Percentiles rank a stretch among this genome's conserved stretches.
Conservation (phyloP, 1,140 invertebrate species). For the Thereuonema tuberculata region DNA sequence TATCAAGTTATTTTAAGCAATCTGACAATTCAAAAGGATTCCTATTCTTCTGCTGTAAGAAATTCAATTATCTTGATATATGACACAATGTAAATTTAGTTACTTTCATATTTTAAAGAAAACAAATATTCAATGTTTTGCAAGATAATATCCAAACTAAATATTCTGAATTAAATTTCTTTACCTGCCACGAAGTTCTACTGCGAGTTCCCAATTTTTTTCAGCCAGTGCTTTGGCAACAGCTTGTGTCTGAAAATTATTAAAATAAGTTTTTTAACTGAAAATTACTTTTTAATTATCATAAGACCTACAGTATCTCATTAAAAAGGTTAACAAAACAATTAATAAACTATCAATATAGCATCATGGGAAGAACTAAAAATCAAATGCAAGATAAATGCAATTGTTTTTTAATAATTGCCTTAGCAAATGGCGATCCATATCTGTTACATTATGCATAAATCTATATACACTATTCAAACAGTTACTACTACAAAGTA, state of each 20-base stretch:
- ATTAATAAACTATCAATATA: not conserved
- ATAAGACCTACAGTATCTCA: not conserved
- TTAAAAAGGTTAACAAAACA: not conserved
- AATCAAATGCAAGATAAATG: not conserved
- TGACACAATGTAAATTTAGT: not conserved
- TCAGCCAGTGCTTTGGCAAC: conserved; percentile 82
- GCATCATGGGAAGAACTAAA: not conserved
- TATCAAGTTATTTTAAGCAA: too few species aligned
- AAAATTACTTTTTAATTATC: not conserved
- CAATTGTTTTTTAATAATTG: too few species aligned
- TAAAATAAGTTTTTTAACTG: not conserved
- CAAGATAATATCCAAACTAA: conserved; percentile 15
- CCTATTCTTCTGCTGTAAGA: too few species aligned
- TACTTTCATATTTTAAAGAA: too few species aligned
- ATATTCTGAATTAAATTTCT: not conserved
- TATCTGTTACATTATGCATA: too few species aligned
- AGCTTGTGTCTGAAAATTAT: conserved; percentile 53
- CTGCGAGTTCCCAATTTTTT: conserved; percentile 86
- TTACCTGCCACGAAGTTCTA: conserved; percentile 80
- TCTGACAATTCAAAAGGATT: too few species aligned
- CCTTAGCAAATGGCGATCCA: too few species aligned
- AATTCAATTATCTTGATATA: conserved; percentile 13
- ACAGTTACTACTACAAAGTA: too few species aligned
- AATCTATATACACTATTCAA: too few species aligned
- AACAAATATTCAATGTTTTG: too few species aligned